A percentile compares a stretch with the other conserved stretches of the same genome.
Conservation (phyloP, 2,113 vertebrate species). For the Clarias batrachus region DNA sequence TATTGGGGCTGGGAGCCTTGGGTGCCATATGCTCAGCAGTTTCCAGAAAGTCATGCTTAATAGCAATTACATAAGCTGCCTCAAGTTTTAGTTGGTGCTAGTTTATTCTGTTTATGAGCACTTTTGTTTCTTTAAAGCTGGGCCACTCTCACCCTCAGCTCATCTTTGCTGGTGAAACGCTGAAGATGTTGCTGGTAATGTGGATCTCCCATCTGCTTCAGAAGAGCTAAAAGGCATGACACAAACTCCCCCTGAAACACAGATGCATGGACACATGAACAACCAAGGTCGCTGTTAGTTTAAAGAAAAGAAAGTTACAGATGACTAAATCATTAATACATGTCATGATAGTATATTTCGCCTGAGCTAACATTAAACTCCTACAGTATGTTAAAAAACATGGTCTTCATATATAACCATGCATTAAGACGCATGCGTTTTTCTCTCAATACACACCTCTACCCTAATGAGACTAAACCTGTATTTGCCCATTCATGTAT, state of each 20-base stretch:
- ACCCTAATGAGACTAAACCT: not conserved
- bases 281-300: not conserved
- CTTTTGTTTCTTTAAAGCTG: not conserved
- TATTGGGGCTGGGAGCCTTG: not conserved
- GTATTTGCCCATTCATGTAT: not conserved
- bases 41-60: not conserved
- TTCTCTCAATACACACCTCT: not conserved
- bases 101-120: not conserved
- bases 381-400: not conserved
- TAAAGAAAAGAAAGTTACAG: not conserved
- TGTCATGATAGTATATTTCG: not conserved
- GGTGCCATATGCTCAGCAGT: not conserved
- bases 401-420: not conserved
- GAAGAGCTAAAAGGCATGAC: slow-evolving; percentile 87
- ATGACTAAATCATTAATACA: not conserved
- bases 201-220: slow-evolving; percentile 94
- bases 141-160: slow-evolving; percentile 76
- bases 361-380: not conserved
- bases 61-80: not conserved
- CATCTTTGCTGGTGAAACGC: slow-evolving; percentile 90
- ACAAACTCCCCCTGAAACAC: slow-evolving; percentile 90
- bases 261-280: slow-evolving; percentile 17
- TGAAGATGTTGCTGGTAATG: slow-evolving; percentile 96
- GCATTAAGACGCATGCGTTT: not conserved
- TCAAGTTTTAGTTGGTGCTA: not conserved